Evolutionary conservation across 2,797 vertebrate genomes (phyloP).

Genomic region (Arrhamphus sclerolepis): DNA sequence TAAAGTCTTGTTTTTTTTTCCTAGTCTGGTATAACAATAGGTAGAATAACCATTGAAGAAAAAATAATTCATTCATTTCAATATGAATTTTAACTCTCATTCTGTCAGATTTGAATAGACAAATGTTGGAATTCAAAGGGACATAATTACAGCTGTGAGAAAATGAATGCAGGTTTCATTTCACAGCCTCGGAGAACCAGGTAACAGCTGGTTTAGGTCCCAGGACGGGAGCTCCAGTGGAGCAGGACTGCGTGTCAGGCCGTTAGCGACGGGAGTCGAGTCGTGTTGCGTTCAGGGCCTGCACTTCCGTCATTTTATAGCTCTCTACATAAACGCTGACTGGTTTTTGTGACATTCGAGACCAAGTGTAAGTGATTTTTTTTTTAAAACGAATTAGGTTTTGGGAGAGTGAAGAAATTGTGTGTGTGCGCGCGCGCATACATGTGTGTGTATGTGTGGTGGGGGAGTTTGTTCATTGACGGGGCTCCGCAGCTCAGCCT

Average conservation of each 20-base stretch:
- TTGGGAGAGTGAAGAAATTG: constrained; percentile 4
- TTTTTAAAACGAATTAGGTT: not conserved
- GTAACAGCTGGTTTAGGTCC: not conserved
- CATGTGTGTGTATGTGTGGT: not conserved
- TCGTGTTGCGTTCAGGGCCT: constrained; percentile 69
- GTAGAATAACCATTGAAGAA: too few relatives aligned
- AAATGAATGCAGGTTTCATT: not conserved
- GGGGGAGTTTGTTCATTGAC: constrained; percentile 28
- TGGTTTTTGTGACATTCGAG: not conserved
- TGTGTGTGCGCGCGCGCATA: not conserved
- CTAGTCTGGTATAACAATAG: too few relatives aligned
- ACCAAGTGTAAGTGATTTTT: not conserved
- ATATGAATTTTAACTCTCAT: too few relatives aligned
- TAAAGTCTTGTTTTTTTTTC: too few relatives aligned
- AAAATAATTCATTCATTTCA: too few relatives aligned
- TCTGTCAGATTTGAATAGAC: too few relatives aligned
- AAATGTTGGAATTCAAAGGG: too few relatives aligned
- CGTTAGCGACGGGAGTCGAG: constrained; percentile 49
- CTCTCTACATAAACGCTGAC: constrained; percentile 27
- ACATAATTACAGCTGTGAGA: not conserved
- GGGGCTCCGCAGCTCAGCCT: constrained; percentile 32
- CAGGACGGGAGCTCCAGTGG: constrained; percentile 5
- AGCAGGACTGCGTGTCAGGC: constrained; percentile 31
- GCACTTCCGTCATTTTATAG: constrained; percentile 71
- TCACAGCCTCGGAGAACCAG: not conserved